Conservation (phyloP, 2,888 invertebrate genomes). For the Iphiclides podalirius region DNA sequence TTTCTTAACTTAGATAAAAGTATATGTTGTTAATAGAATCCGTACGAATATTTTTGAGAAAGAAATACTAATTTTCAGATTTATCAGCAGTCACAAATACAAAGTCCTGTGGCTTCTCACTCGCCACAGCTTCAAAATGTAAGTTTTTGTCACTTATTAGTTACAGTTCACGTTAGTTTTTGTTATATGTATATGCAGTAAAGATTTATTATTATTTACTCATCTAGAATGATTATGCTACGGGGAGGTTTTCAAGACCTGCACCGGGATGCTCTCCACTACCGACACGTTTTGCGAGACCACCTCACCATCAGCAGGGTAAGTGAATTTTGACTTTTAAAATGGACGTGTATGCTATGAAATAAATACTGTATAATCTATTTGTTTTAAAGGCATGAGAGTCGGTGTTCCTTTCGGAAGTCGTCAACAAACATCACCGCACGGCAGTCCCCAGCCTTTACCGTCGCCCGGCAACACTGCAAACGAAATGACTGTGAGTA, state of each 20-base stretch:
- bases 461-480: constrained; percentile 70
- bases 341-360: no score
- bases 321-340: constrained; percentile 2
- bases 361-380: no score
- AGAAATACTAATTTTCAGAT: constrained; percentile 65
- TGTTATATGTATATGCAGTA: not conserved
- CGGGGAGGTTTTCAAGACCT: constrained; percentile 66
- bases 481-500: constrained; percentile 67
- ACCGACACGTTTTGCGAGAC: constrained; percentile 66
- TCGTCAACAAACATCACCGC: constrained; percentile 70
- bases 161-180: not conserved
- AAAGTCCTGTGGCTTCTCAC: constrained; percentile 71
- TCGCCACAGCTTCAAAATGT: constrained; percentile 73
- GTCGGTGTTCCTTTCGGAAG: constrained; percentile 66
- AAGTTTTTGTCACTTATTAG: constrained; percentile 35
- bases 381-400: constrained; percentile 56
- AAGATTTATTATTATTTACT: constrained; percentile 4
- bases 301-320: constrained; percentile 73
- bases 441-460: constrained; percentile 74
- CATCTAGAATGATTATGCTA: constrained; percentile 53
- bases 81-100: constrained; percentile 74
- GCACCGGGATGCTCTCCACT: constrained; percentile 69
- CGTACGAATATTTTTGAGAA: no score
- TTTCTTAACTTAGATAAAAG: no score
- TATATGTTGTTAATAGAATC: no score